Evolutionary conservation across 2,888 invertebrate species (phyloP), one percentile per base, ranked within the genome.

Genomic region (Agrilus mali): DNA sequence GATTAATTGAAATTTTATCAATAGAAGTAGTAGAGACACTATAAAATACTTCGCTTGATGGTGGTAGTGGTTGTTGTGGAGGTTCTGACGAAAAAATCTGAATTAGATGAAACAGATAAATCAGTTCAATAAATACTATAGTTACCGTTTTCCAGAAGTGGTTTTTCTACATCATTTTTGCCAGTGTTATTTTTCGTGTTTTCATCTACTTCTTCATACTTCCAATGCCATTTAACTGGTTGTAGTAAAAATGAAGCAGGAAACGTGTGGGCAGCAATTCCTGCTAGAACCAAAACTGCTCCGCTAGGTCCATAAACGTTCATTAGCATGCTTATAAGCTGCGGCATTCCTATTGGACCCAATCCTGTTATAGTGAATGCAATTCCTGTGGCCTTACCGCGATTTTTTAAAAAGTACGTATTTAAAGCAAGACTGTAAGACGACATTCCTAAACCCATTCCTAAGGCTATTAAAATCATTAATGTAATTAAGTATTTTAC

Each of bases 221-320:
- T 55, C 59, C 73, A 64, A 60, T 82, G 80, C 80, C 80, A 80
- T 61, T 78, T 76, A 2, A 78, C 69, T 10, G 82, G 82, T 54
- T 80, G 77, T 37, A 82, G 67, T 45, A 82, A 61, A 46, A 71
- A 60, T 1, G 78, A 74, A 12, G 73, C 77, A 47, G 74, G 59
- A 4, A 80, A 58, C 0, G 77, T 73, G 60, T 82, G 76, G 1
- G 79, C 64, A 40, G 77, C 72, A 38, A 80, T 63, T 3, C 71
- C 80, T 38, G 76, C 73, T 41, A 81, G 64, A 44, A 80, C 72
- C 38, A 81, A 60, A 47, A 78, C 71, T 1, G 80, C 73, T 38
- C 77, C 77, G 63, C 76, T 68, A 59, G 73, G 71, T 6, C 75
- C 77, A 50, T 75, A 80, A 1, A 64, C 56, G 27, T 66, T 60